phyloP scores from a whole-genome alignment of 1,140 invertebrate species.

The Phymorhynchus buccinoides region DNA sequence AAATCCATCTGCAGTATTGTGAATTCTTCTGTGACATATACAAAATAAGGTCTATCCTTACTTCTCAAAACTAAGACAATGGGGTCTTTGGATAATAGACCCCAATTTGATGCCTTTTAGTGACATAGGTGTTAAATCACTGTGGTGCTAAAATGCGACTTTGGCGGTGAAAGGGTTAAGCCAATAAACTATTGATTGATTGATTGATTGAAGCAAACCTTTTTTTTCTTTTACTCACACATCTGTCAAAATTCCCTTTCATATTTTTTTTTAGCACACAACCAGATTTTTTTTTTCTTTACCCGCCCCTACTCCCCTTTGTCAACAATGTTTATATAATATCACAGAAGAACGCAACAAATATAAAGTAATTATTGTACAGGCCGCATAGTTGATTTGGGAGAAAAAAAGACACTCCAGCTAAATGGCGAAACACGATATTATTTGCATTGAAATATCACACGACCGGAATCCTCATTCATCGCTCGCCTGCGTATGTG shows the following conservation, averaged over 20 bases:
- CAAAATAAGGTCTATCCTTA: no score
- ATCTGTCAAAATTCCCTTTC: neutral
- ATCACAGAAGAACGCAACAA: neutral
- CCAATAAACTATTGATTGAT: neutral
- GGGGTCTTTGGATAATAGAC: no score
- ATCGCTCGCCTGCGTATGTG: neutral
- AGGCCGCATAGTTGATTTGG: neutral
- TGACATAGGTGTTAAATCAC: no score
- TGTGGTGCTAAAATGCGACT: no score
- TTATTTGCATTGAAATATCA: neutral
- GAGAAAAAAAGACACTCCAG: neutral
- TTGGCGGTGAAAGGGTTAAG: no score
- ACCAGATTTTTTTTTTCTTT: neutral
- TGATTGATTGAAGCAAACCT: constrained; percentile 11
- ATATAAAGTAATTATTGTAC: neutral
- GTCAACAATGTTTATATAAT: no score
- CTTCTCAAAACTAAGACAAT: no score
- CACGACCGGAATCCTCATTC: neutral
- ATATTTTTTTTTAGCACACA: neutral
- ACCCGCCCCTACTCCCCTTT: no score
- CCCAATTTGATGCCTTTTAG: no score
- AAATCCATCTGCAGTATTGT: no score
- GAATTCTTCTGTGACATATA: no score
- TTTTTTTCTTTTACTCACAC: neutral
- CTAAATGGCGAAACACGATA: neutral